Base-by-base conservation (phyloP, 2,888 invertebrate species). In the Zonitis immaculata region DNA sequence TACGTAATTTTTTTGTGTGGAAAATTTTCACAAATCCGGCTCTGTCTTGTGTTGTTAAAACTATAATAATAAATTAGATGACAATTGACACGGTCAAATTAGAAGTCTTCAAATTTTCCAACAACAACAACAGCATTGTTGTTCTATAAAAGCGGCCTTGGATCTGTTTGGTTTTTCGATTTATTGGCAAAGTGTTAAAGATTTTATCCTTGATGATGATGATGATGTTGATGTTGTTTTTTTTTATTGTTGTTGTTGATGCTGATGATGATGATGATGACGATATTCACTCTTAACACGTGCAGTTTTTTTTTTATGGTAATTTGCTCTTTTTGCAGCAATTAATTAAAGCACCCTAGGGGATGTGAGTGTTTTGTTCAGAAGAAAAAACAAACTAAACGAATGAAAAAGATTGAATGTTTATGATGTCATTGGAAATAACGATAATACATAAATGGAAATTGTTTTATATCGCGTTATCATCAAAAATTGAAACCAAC, bases 151-250 rank as follows among this genome's bases (percentile, higher is more conserved):
- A n/a, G 9, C 35, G 42, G 44, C 48, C 48, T 48, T 52, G 48
- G 44, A 44, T 39, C 42, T 52, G 47, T 52, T 52, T 52, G 52
- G 47, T n/a, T 52, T 52, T 44, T 48, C 45, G 45, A 48, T 52
- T 51, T 46, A 28, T 47, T 25, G 30, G n/a, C 30, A 30, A 4
- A 11, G 26, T 49, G 48, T 52, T 52, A 48, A 52, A 44, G 48
- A 52, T 39, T 42, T 42, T 52, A 43, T 42, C 48, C 48, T 49
- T 52, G 52, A 44, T 52, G 39, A 27, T 26, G 48, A 30, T 30
- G 30, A 5, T 30, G 30, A 12, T 30, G 30, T 2, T 12, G 30
- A 12, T 30, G 30, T 9, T 11, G 11, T 28, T 28, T n/a, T n/a
- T n/a, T n/a, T n/a, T n/a, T n/a, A n/a, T n/a, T n/a, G n/a, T n/a